These are phyloP conservation scores for Leptopterna dolabrata DNA, from an alignment of 2,888 invertebrate genomes.

Conservation along the genomic window DNA sequence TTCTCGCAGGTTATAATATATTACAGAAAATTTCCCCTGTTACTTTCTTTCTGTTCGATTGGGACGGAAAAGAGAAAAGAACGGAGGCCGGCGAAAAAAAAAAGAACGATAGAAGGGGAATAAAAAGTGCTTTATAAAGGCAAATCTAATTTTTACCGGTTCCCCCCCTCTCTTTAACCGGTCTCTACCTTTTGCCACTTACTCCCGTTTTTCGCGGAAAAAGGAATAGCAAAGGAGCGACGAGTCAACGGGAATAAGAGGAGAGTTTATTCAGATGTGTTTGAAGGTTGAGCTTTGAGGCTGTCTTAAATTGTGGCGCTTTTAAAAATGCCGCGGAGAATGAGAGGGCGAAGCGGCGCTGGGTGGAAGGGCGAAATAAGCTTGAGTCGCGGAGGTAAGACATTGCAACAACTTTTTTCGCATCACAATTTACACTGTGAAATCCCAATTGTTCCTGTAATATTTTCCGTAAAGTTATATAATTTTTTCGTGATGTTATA, in stretches of 20 bases:
- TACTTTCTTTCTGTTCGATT: neutral
- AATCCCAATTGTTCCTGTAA: too few relatives aligned
- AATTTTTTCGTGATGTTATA: too few relatives aligned
- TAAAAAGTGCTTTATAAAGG: constrained; percentile 15
- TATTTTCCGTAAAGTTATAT: too few relatives aligned
- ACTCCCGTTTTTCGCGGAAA: neutral
- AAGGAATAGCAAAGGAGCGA: neutral
- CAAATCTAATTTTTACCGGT: constrained; percentile 46
- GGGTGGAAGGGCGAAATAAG: too few relatives aligned
- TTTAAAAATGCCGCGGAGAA: neutral
- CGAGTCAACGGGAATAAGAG: constrained; percentile 2
- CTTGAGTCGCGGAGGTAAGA: too few relatives aligned
- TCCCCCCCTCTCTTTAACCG: neutral
- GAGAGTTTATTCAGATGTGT: constrained; percentile 46
- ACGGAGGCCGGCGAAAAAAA: neutral
- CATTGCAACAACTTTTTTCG: too few relatives aligned
- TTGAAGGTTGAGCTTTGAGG: constrained; percentile 42
- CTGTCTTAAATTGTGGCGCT: neutral
- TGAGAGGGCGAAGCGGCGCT: too few relatives aligned
- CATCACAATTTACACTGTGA: too few relatives aligned
- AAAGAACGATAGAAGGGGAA: neutral
- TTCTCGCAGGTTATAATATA: constrained; percentile 26
- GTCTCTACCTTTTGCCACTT: constrained; percentile 30
- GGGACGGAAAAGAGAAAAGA: neutral
- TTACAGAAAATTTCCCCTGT: constrained; percentile 11